Evolutionary conservation across 2,888 invertebrate genomes (phyloP).

Genomic region (Encarsia formosa): DNA sequence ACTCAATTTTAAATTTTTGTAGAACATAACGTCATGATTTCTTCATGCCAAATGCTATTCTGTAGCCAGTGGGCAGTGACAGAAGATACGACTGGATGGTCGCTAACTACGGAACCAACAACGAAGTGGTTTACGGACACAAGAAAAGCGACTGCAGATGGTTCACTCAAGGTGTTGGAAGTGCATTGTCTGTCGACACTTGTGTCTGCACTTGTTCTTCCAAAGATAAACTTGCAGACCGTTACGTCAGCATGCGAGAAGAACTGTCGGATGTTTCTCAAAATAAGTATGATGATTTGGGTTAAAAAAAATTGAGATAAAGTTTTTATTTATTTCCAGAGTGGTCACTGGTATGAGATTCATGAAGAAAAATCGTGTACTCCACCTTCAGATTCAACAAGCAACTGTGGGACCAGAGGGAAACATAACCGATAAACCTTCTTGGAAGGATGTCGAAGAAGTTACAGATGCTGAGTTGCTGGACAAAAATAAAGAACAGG

Average conservation of each 20-base stretch:
- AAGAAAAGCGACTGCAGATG: constrained; percentile 40
- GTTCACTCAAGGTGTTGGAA: constrained; percentile 67
- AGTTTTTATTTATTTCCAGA: no score
- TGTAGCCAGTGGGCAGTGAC: constrained; percentile 55
- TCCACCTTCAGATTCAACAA: neutral
- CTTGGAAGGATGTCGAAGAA: neutral
- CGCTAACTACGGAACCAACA: no score
- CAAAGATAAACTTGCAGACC: constrained; percentile 63
- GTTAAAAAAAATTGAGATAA: no score
- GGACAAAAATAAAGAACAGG: no score
- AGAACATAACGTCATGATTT: no score
- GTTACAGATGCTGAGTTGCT: neutral
- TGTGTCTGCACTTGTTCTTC: constrained; percentile 88
- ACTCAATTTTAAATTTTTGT: no score
- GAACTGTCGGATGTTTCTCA: constrained; percentile 37
- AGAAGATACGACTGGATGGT: no score
- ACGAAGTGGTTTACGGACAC: constrained; percentile 61
- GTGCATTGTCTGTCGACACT: constrained; percentile 86
- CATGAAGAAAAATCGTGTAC: constrained; percentile 53
- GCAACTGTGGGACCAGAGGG: neutral
- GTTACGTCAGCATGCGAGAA: constrained; percentile 75
- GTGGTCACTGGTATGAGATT: constrained; percentile 77
- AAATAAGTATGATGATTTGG: constrained; percentile 44
- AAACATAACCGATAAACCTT: neutral
- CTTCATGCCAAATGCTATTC: no score